Percentiles rank a stretch among this genome's conserved stretches.
phyloP scores from a whole-genome alignment of 2,888 invertebrate genomes.

The Thymelicus sylvestris region DNA sequence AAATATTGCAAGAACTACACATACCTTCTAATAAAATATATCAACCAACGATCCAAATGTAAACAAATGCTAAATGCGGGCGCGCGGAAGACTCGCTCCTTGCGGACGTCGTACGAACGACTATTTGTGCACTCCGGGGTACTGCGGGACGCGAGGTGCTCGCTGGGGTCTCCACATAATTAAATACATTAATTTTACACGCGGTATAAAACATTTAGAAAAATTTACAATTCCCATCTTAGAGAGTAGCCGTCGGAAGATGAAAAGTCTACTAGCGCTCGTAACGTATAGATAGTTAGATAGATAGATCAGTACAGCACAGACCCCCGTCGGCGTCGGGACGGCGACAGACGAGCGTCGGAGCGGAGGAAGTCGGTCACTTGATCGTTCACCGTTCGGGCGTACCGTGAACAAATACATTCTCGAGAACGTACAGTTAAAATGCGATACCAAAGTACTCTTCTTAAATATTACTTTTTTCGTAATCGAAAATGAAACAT shows the following conservation, averaged over 20 bases:
- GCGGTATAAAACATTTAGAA: conserved; percentile 83
- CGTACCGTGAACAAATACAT: conserved; percentile 67
- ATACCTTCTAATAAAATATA: conserved; percentile 76
- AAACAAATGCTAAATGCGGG: conserved; percentile 59
- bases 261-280: conserved; percentile 52
- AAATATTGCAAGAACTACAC: conserved; percentile 79
- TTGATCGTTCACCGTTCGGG: conserved; percentile 48
- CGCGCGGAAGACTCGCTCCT: conserved; percentile 58
- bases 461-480: conserved; percentile 75
- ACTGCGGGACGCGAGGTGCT: conserved; percentile 49
- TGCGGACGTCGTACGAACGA: conserved; percentile 48
- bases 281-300: conserved; percentile 38
- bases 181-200: conserved; percentile 76
- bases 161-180: conserved; percentile 61
- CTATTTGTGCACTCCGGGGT: conserved; percentile 65
- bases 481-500: conserved; percentile 72
- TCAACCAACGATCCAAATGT: conserved; percentile 66
- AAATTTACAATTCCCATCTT: conserved; percentile 79
- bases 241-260: conserved; percentile 64
- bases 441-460: conserved; percentile 80
- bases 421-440: conserved; percentile 72
- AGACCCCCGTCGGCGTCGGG: conserved; percentile 43
- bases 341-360: conserved; percentile 40
- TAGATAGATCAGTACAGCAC: conserved; percentile 36
- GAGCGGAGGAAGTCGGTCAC: conserved; percentile 45